phyloP scores from a whole-genome alignment of 2,888 invertebrate species.

The Argynnis bischoffii region DNA sequence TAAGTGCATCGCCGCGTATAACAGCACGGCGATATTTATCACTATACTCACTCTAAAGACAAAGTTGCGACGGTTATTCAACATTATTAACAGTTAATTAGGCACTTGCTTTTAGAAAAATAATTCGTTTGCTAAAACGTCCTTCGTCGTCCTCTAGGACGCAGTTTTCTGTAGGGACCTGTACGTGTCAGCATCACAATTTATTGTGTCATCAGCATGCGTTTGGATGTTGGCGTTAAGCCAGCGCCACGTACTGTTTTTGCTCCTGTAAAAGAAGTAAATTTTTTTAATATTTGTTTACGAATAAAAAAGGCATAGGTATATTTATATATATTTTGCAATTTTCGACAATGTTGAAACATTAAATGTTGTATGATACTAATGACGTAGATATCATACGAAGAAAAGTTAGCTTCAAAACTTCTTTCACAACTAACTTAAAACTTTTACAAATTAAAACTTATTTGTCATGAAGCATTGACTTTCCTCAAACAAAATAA shows the following conservation, averaged over 20 bases:
- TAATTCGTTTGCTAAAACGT: constrained; percentile 65
- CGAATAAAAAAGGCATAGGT: background rate
- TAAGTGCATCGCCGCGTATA: constrained; percentile 87
- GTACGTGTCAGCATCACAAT: constrained; percentile 80
- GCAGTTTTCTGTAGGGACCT: constrained; percentile 77
- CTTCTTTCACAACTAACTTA: too few species aligned
- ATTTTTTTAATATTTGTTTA: constrained; percentile 12
- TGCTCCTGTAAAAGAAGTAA: constrained; percentile 63
- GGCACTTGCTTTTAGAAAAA: constrained; percentile 71
- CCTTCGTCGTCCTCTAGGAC: constrained; percentile 81
- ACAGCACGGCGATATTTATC: constrained; percentile 86
- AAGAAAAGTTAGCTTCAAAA: too few species aligned
- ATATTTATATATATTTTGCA: too few species aligned
- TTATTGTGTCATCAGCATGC: constrained; percentile 75
- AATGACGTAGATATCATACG: too few species aligned
- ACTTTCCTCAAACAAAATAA: too few species aligned
- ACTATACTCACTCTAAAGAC: constrained; percentile 88
- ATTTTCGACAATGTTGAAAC: too few species aligned
- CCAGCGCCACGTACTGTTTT: constrained; percentile 57
- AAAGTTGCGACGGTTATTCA: constrained; percentile 84
- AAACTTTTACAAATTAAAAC: too few species aligned
- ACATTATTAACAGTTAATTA: constrained; percentile 63
- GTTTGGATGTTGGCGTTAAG: constrained; percentile 64
- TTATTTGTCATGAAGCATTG: too few species aligned
- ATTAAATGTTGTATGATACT: too few species aligned